Evolutionary conservation across 37 sponge, comb jelly and placozoan genomes (phyloP).

Genomic region (Beroe ovata): DNA sequence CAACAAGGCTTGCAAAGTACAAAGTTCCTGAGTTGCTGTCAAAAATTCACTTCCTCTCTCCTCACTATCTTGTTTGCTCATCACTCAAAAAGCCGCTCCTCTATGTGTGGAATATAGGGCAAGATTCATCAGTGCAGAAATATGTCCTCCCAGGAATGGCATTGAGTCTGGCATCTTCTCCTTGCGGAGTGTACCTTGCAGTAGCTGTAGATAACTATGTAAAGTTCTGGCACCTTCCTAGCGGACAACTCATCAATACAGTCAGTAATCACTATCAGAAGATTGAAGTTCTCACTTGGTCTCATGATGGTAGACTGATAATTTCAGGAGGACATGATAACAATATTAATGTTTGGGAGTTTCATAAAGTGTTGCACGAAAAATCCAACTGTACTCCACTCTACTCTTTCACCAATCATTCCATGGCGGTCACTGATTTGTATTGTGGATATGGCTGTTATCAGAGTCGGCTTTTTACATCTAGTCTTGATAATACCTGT

Average conservation of each 20-base stretch:
- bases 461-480: conserved; percentile 72
- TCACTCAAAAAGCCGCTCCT: conserved; percentile 22
- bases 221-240: conserved; percentile 37
- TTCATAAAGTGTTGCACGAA: neutral
- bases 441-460: conserved; percentile 77
- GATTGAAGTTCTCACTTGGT: conserved; percentile 71
- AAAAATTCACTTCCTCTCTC: neutral
- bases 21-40: conserved; percentile 21
- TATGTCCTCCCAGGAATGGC: conserved; percentile 50
- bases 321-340: conserved; percentile 85
- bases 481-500: conserved; percentile 87
- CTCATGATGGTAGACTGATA: conserved; percentile 75
- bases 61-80: neutral
- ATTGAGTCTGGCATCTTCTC: conserved; percentile 1
- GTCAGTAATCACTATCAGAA: conserved; percentile 80
- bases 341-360: conserved; percentile 78
- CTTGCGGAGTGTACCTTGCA: conserved; percentile 50
- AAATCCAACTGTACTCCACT: neutral
- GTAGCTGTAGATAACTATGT: conserved; percentile 13
- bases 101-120: conserved; percentile 42
- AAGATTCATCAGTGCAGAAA: conserved; percentile 56
- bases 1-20: conserved; percentile 1
- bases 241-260: neutral
- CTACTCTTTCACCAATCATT: conserved; percentile 72
- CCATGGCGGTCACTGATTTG: conserved; percentile 79